Conservation (phyloP, 1,140 invertebrate species). For the Coenobita brevimanus region DNA sequence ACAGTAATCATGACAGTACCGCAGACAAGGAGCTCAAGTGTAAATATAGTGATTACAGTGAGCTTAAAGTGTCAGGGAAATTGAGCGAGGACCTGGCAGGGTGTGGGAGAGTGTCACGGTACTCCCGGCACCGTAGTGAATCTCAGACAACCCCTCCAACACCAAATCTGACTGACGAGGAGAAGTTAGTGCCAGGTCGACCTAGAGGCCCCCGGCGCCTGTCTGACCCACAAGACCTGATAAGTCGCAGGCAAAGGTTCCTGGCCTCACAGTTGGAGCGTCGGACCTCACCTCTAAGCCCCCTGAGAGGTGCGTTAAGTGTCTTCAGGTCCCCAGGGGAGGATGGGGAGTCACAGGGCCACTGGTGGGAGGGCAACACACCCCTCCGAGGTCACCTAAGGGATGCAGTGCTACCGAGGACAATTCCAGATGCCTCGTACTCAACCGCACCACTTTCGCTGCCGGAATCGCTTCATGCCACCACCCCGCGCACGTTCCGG, state of each 20-base stretch:
- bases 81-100: conserved; percentile 22
- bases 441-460: conserved; percentile 53
- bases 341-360: neutral
- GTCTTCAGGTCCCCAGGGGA: conserved; percentile 31
- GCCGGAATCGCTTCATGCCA: conserved; percentile 33
- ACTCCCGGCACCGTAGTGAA: conserved; percentile 24
- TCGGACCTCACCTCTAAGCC: conserved; percentile 46
- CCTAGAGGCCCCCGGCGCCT: conserved; percentile 45
- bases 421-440: conserved; percentile 41
- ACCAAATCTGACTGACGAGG: conserved; percentile 62
- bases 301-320: conserved; percentile 42
- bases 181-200: conserved; percentile 58
- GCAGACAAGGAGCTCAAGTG: neutral
- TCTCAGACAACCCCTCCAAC: neutral
- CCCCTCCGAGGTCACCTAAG: conserved; percentile 55
- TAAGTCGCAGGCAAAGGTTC: conserved; percentile 59
- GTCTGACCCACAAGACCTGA: conserved; percentile 61
- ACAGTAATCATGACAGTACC: neutral
- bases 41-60: neutral
- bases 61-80: neutral
- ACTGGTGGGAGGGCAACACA: conserved; percentile 36
- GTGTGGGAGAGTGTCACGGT: neutral
- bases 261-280: conserved; percentile 62
- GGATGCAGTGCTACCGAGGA: neutral
- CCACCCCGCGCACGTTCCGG: conserved; percentile 73